Base-by-base conservation (phyloP, 2,888 invertebrate genomes). In the Brassicogethes aeneus region DNA sequence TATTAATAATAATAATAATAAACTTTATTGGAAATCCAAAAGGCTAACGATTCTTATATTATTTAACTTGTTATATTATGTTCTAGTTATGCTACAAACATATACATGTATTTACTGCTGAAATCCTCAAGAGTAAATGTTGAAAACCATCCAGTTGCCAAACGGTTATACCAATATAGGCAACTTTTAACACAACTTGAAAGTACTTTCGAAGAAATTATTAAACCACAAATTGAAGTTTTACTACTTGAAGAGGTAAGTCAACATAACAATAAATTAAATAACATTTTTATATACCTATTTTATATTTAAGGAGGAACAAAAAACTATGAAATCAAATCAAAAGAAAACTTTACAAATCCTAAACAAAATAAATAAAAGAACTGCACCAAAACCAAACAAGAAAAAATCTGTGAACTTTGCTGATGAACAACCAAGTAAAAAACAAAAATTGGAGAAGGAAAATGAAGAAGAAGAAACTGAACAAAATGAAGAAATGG, bases 81-180 rank as follows among this genome's bases (percentile, higher is more conserved):
- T n/a, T n/a, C n/a, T 60, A 91, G 90, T 61, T 94, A 94, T 62
- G 85, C 85, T 53, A 79, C 82, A 15, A 93, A 94, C 63, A 81
- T 94, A 30, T 76, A 80, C 36, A 91, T 88, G 68, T 94, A 93
- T 66, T 65, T 95, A 51, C 73, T 88, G 52, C 67, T 95, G 12
- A 92, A 92, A 72, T 77, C 85, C 40, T 82, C 82, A 58, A 80
- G 79, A 54, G 69, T 75, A 15, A 74, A 77, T 40, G 74, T 88
- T 15, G 78, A 81, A 56, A 81, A 82, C 53, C 96, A 97, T 72
- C 95, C 96, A n/a, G 80, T 95, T 10, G 77, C 89, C 33, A 86
- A 88, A 61, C 75, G 89, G 46, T 71, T 96, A 38, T 81, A 85
- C 43, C 87, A 90, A 60, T 85, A 86, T 57, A 76, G 82, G 46